A percentile compares a stretch with the other conserved stretches of the same genome.
phyloP scores from a whole-genome alignment of 2,797 vertebrate genomes.

The Tenualosa ilisha region DNA sequence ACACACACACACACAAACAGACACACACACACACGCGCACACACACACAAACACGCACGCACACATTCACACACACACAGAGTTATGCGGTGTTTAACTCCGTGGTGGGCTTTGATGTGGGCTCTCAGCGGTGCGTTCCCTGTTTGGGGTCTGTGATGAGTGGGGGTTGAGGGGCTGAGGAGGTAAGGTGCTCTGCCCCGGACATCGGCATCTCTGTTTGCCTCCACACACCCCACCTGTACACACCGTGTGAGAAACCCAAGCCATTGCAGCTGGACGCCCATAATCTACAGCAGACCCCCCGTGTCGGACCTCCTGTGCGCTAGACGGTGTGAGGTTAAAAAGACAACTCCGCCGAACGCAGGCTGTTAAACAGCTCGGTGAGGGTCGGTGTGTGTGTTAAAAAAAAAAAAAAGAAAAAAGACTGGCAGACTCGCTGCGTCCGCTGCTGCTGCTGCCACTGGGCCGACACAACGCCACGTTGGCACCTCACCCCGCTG shows the following conservation, averaged over 20 bases:
- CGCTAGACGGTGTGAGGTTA: not conserved
- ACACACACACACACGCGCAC: not conserved
- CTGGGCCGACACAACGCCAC: not conserved
- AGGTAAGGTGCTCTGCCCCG: not conserved
- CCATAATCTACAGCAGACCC: not conserved
- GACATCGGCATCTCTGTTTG: not conserved
- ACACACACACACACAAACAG: not conserved
- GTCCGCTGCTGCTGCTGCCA: not conserved
- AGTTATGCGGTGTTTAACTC: not conserved
- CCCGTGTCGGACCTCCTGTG: not conserved
- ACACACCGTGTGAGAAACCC: not conserved
- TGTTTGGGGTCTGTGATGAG: not conserved
- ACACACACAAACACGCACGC: not conserved
- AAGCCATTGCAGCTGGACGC: not conserved
- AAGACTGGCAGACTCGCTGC: not conserved
- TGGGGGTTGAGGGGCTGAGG: not conserved
- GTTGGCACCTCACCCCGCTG: not conserved
- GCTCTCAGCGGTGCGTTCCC: not conserved
- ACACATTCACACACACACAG: slow-evolving; percentile 3
- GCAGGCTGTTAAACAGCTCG: slow-evolving; percentile 22
- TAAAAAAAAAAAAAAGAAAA: not conserved
- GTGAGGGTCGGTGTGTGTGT: slow-evolving; percentile 13
- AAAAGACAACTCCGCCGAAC: not conserved
- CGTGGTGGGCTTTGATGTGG: not conserved
- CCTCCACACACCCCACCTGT: not conserved